Base-by-base conservation (phyloP, 64 coral and sea anemone genomes). In the Pachyseris speciosa region DNA sequence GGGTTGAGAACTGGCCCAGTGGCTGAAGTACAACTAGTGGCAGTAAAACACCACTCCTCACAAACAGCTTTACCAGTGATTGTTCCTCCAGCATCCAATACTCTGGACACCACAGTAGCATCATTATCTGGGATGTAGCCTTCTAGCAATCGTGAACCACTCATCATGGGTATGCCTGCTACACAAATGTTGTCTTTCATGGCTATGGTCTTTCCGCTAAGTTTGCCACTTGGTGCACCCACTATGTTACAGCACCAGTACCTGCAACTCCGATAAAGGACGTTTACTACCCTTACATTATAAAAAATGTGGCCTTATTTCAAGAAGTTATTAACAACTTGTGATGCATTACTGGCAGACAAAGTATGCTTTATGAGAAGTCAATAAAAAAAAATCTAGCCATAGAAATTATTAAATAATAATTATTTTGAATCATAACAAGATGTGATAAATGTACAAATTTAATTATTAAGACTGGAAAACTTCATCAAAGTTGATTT, bases 51-150 rank as follows among this genome's bases (percentile, higher is more conserved):
- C 40, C 60, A 66, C 31, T 80, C 74, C 87, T 90, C 87, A 52
- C 87, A 90, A 24, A 79, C 74, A 25, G 87, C 72, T 80, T 90
- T 90, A 6, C 87, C 87, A 2, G 72, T 66, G 55, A 81, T 90
- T 33, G 12, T 41, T 13, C 74, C 87, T 27, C 73, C 87, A 38
- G 72, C 72, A 45, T 90, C 74, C 31, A 90, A 71, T 48, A 90
- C 32, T 20, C 74, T 60, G 10, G 87, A 65, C 22, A 90, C 87
- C 42, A 90, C 73, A 37, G 87, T 66, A 25, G 87, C 87, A 64
- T 89, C 87, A 10, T 78, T 24, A 78, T 89, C 87, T 47, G 87
- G 87, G 22, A 89, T 30, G 49, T 78, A 89, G 15, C 72, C 58
- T 38, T 89, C 87, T 67, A 89, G 19, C 34, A 78, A 13, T 10